Percentiles rank a stretch among this genome's conserved stretches.
These are phyloP conservation scores for Lycaon pictus DNA, from an alignment of 2,113 vertebrate species.

Conservation along the genomic window DNA sequence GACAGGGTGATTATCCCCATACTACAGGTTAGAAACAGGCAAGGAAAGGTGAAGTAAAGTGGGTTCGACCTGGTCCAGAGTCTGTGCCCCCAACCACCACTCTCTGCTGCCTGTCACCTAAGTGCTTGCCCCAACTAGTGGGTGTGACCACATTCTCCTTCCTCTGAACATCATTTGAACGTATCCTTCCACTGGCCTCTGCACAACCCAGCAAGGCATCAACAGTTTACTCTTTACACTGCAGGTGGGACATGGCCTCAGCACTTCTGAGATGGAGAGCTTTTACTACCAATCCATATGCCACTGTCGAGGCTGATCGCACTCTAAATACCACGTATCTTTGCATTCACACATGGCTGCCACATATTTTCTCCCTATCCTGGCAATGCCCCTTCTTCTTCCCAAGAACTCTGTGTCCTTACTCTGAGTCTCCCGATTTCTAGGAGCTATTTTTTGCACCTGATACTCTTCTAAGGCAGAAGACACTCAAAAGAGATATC, in stretches of 20 bases:
- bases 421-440: neutral
- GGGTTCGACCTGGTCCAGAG: neutral
- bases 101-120: neutral
- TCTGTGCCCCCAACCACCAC: neutral
- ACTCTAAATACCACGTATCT: neutral
- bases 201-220: neutral
- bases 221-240: neutral
- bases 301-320: neutral
- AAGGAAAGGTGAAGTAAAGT: too few species aligned
- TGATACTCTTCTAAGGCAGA: conserved; percentile 12
- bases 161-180: neutral
- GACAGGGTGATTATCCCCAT: neutral
- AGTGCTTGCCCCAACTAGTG: neutral
- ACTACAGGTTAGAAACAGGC: neutral
- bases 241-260: neutral
- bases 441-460: neutral
- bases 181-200: neutral
- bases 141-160: neutral
- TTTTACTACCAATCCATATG: neutral
- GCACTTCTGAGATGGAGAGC: neutral
- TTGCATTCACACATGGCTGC: neutral
- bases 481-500: neutral
- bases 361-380: neutral
- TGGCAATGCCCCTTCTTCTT: neutral
- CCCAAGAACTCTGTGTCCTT: neutral